Conservation (phyloP, 2,797 vertebrate genomes). For the Girardinus metallicus region DNA sequence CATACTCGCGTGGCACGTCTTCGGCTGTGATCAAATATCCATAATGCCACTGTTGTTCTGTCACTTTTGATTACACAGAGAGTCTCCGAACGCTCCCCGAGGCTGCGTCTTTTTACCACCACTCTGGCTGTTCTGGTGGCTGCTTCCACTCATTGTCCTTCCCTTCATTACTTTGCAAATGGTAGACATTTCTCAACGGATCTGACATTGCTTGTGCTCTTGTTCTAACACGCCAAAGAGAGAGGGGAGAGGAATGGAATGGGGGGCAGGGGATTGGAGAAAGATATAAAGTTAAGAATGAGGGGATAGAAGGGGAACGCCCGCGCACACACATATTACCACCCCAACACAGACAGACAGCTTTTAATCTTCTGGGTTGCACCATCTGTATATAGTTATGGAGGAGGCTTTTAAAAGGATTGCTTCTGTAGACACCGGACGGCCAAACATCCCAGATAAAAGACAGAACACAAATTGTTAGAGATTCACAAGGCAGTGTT, state of each 20-base stretch:
- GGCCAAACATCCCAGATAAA: slow-evolving; percentile 41
- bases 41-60: slow-evolving; percentile 66
- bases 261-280: slow-evolving; percentile 13
- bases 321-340: slow-evolving; percentile 21
- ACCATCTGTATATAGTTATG: slow-evolving; percentile 34
- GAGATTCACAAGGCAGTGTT: slow-evolving; percentile 37
- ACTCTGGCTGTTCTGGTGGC: slow-evolving; percentile 47
- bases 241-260: slow-evolving; percentile 3
- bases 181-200: slow-evolving; percentile 37
- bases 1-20: slow-evolving; percentile 37
- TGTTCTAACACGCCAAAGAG: background rate
- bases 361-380: slow-evolving; percentile 52
- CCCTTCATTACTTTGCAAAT: slow-evolving; percentile 63
- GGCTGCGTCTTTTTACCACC: slow-evolving; percentile 58
- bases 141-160: slow-evolving; percentile 48
- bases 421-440: slow-evolving; percentile 52
- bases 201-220: slow-evolving; percentile 31
- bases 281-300: slow-evolving; percentile 37
- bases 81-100: slow-evolving; percentile 47
- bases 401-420: slow-evolving; percentile 61
- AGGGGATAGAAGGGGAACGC: slow-evolving; percentile 13
- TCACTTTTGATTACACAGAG: slow-evolving; percentile 67
- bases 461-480: slow-evolving; percentile 34
- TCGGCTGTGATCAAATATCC: slow-evolving; percentile 69
- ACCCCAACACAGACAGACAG: slow-evolving; percentile 27